Evolutionary conservation across 2,888 invertebrate genomes (phyloP).

Genomic region (Eucriotettix oculatus): DNA sequence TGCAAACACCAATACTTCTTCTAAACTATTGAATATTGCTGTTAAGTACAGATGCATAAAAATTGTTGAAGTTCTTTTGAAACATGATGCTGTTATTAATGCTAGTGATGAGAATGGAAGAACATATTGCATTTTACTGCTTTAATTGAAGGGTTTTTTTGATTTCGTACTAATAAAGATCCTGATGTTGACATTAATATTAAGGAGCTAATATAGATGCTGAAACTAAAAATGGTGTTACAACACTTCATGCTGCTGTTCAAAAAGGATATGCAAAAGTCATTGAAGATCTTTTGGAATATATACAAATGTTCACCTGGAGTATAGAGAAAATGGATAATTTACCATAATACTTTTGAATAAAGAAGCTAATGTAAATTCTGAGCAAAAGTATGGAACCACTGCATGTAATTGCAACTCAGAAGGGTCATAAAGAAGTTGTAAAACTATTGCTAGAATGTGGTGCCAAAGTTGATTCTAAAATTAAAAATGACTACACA

Average conservation of each 20-base stretch:
- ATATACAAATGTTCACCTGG: background rate
- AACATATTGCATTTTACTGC: background rate
- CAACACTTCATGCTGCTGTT: background rate
- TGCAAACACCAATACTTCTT: background rate
- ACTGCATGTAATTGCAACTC: background rate
- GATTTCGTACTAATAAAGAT: conserved; percentile 1
- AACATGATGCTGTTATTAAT: background rate
- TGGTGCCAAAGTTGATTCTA: background rate
- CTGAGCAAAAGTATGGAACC: background rate
- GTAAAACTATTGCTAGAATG: background rate
- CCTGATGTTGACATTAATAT: background rate
- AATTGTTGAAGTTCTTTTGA: background rate
- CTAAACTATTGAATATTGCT: conserved; percentile 1
- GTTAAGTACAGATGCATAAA: background rate
- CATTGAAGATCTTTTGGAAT: background rate
- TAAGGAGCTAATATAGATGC: background rate
- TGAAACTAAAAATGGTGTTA: conserved; percentile 1
- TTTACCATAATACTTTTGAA: background rate
- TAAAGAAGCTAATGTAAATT: background rate
- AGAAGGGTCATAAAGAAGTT: background rate
- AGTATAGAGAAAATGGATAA: background rate
- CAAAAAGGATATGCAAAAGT: background rate
- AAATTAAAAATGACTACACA: background rate
- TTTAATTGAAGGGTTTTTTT: background rate
- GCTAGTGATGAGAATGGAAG: background rate